A percentile compares a stretch with the other conserved stretches of the same genome.
Conservation (phyloP, 1,140 invertebrate species). For the Centruroides vittatus region DNA sequence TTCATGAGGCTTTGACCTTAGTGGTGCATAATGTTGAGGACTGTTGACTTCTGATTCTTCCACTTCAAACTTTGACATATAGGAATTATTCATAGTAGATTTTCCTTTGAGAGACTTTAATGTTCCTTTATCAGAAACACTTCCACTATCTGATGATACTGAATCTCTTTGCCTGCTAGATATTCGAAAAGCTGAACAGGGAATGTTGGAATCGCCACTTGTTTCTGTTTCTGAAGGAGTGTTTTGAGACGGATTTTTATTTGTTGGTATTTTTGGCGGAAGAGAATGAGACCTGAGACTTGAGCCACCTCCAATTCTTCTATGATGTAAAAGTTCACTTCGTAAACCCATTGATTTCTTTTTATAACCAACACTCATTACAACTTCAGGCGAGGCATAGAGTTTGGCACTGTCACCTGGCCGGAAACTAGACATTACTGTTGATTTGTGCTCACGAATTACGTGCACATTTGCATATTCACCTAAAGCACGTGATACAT, state of each 20-base stretch:
- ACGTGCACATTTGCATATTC: conserved; percentile 16
- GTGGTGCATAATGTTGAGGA: conserved; percentile 12
- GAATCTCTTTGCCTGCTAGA: conserved; percentile 13
- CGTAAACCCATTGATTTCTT: not conserved
- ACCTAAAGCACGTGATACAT: conserved; percentile 13
- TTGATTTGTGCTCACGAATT: conserved; percentile 3
- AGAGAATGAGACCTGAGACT: conserved; percentile 33
- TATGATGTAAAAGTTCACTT: conserved; percentile 7
- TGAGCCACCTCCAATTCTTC: conserved; percentile 13
- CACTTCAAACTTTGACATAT: conserved; percentile 13
- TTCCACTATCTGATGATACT: conserved; percentile 12
- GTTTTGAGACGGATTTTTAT: conserved; percentile 9
- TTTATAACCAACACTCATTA: conserved; percentile 50
- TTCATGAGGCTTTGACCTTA: conserved; percentile 8
- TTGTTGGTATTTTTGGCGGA: conserved; percentile 18
- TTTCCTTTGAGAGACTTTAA: conserved; percentile 8
- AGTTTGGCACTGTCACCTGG: conserved; percentile 69
- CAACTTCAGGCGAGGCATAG: conserved; percentile 72
- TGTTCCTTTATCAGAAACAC: conserved; percentile 11
- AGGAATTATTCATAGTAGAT: conserved; percentile 7
- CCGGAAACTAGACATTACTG: conserved; percentile 61
- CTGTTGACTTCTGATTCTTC: conserved; percentile 11
- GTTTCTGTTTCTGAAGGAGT: conserved; percentile 18
- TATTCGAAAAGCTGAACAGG: conserved; percentile 15
- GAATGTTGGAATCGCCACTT: conserved; percentile 15